Evolutionary conservation across 2,113 vertebrate species (phyloP).

Genomic region (Octodon degus): DNA sequence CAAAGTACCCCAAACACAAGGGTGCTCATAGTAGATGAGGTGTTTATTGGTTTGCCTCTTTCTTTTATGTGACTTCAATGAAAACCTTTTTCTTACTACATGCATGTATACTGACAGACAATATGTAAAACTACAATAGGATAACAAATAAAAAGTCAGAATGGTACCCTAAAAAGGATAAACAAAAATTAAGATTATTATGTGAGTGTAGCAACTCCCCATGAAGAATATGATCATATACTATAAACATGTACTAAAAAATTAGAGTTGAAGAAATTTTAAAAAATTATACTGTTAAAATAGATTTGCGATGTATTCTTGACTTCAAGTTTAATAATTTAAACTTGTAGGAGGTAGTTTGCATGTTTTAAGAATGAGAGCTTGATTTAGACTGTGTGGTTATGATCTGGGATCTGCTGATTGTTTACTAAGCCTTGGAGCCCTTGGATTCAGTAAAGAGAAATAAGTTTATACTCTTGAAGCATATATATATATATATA

Average conservation of each 20-base stretch:
- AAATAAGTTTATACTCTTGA: not conserved
- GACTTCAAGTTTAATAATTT: not conserved
- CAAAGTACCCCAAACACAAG: not conserved
- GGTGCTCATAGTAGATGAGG: not conserved
- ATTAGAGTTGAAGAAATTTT: not conserved
- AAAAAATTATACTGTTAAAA: not conserved
- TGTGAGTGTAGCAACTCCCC: not conserved
- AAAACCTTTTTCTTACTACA: not conserved
- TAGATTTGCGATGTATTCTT: not conserved
- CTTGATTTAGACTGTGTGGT: not conserved
- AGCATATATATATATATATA: not conserved
- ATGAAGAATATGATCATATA: not conserved
- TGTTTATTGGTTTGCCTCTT: not conserved
- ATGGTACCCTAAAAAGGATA: not conserved
- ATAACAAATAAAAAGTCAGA: not conserved
- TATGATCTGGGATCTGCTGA: not conserved
- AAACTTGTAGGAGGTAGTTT: not conserved
- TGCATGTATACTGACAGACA: not conserved
- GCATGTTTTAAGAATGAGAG: not conserved
- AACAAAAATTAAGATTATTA: not conserved
- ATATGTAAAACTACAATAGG: slow-evolving; percentile 8
- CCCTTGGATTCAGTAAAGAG: not conserved
- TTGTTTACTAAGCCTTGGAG: not conserved
- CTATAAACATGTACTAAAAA: not conserved
- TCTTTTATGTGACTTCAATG: not conserved